Base-by-base conservation (phyloP, 2,797 vertebrate species). In the Chaetodon trifasciatus region DNA sequence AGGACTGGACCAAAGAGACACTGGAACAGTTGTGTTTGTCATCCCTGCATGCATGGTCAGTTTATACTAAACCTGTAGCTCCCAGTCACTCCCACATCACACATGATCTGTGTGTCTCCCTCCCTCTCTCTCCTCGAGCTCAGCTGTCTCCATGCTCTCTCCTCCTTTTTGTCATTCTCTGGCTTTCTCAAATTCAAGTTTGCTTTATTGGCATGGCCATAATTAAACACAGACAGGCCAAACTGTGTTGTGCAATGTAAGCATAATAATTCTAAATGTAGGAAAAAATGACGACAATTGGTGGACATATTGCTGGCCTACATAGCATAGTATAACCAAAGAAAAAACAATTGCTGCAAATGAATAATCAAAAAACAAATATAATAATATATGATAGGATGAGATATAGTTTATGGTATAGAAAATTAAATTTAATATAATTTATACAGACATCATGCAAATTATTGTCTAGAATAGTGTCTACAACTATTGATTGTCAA, bases 31-130 rank as follows among this genome's bases (percentile, higher is more conserved):
- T 50, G 84, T 71, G 75, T 64, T 83, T 65, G 73, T 72, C 42
- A 77, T 63, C 74, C 74, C 74, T 81, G 76, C 28, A 63, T 79
- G 76, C 86, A 78, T 83, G 85, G 85, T 86, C 88, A 89, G 66
- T 91, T 93, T 89, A 90, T 93, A 92, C 81, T 81, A 56, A 84
- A 89, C 86, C 88, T 88, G 87, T 49, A 47, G 87, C 76, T 88
- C 52, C 62, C 70, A 67, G 86, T 92, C 92, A 93, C 90, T 91
- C 88, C 92, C 91, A 93, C 86, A 75, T 83, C 86, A 86, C 78
- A 86, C 80, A 86, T 42, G 49, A 63, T 67, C 61, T 61, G 55
- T 71, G 49, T 44, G 42, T 55, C 46, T 62, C 15, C 50, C 19
- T 52, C 68, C 70, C 60, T 9, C 49, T 52, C 39, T 52, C 47